Evolutionary conservation across 2,888 invertebrate genomes (phyloP).

Genomic region (Thymelicus acteon): DNA sequence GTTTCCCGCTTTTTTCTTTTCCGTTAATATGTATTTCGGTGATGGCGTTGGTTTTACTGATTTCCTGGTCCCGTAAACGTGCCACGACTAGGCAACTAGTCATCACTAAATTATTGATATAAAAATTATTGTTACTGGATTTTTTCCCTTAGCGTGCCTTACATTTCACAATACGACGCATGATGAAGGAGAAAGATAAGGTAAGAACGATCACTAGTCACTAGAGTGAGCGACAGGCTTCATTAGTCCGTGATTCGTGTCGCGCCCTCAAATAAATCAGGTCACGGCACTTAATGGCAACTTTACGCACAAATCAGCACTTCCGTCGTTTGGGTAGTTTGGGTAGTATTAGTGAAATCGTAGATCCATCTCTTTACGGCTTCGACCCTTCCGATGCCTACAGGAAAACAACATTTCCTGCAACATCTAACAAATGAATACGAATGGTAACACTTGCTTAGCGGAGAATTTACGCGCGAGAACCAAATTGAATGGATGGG

Average conservation of each 20-base stretch:
- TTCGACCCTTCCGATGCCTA: conserved; percentile 25
- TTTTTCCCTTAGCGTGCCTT: background rate
- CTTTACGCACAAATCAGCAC: conserved; percentile 50
- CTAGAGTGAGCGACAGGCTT: conserved; percentile 49
- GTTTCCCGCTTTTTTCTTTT: too few relatives aligned
- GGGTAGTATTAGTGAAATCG: background rate
- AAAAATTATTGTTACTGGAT: too few relatives aligned
- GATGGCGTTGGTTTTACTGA: too few relatives aligned
- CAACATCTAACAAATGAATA: conserved; percentile 34
- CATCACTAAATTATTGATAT: too few relatives aligned
- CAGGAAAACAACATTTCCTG: conserved; percentile 25
- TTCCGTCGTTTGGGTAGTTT: conserved; percentile 10
- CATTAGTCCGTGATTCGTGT: conserved; percentile 48
- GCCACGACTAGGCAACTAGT: too few relatives aligned
- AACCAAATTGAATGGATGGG: background rate
- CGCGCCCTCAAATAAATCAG: conserved; percentile 51
- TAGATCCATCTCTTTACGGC: conserved; percentile 22
- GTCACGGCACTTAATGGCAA: conserved; percentile 47
- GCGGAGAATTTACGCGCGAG: conserved; percentile 20
- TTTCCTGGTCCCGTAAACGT: too few relatives aligned
- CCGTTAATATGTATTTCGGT: too few relatives aligned
- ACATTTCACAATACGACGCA: background rate
- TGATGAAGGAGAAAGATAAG: background rate
- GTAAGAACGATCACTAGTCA: conserved; percentile 15
- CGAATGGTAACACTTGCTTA: conserved; percentile 20